phyloP scores from a whole-genome alignment of 1,140 invertebrate genomes.

The Drosophila tani region DNA sequence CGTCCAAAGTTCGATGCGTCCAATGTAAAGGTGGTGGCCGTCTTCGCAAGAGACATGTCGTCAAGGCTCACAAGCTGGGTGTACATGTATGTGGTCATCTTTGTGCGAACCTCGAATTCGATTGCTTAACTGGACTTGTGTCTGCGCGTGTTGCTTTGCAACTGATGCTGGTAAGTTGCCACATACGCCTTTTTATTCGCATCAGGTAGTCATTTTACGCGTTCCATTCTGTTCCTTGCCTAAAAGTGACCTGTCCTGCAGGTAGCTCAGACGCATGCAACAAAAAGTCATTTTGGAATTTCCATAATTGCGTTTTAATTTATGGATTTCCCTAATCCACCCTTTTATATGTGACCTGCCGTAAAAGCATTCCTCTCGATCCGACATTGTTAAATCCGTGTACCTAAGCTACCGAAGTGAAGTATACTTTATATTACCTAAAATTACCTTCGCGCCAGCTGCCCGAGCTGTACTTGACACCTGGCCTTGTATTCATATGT shows the following conservation, averaged over 20 bases:
- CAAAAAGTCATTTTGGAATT: constrained; percentile 26
- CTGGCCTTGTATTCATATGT: not conserved
- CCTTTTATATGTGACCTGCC: constrained; percentile 9
- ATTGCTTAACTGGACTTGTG: not conserved
- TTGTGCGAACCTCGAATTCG: not conserved
- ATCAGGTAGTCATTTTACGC: constrained; percentile 14
- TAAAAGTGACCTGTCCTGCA: not conserved
- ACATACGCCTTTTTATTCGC: constrained; percentile 35
- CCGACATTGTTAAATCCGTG: not conserved
- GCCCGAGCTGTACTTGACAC: not conserved
- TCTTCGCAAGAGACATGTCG: not conserved
- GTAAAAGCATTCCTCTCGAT: not conserved
- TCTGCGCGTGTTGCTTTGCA: constrained; percentile 36
- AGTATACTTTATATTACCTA: too few species aligned
- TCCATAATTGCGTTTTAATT: constrained; percentile 63
- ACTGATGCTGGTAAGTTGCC: constrained; percentile 36
- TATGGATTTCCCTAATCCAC: constrained; percentile 42
- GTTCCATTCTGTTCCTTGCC: too few species aligned
- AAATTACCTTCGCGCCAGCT: not conserved
- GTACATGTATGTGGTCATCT: constrained; percentile 52
- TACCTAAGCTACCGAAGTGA: not conserved
- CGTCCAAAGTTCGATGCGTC: constrained; percentile 55
- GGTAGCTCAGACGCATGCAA: not conserved
- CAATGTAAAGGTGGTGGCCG: constrained; percentile 49
- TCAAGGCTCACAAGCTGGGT: constrained; percentile 45